Evolutionary conservation across 2,797 vertebrate species (phyloP), one percentile per base, ranked within the genome.

Genomic region (Morelia viridis): DNA sequence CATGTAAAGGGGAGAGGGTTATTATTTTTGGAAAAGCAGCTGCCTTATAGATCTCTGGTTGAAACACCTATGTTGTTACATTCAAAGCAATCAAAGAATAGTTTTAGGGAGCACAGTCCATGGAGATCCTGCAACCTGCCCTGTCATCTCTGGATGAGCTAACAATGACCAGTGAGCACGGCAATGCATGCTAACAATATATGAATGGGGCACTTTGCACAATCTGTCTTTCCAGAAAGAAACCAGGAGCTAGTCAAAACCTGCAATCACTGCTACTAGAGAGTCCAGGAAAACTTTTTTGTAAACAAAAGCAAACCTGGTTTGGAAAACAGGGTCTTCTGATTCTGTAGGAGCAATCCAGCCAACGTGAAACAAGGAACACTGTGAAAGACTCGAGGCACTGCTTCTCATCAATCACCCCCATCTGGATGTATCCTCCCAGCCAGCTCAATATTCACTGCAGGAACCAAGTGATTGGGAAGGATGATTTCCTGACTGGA

Each of bases 371-470:
- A 76, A 76, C 62, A 26, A 58, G 65, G 50, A 68, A 6, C 17
- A n/a, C 3, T 89, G 19, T 50, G 80, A 56, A 22, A 89, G 65
- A 92, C 15, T 64, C 6, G 61, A 85, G 76, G 13, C 17, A 24
- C 26, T 1, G 6, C 15, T 28, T 50, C 7, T n/a, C 57, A 24
- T 15, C 88, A 68, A 24, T 85, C n/a, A 85, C 31, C 28, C 50
- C 61, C 56, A 28, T 68, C 35, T 92, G 61, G 68, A 61, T 56
- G 10, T 24, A 68, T 64, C 24, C 17, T 22, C 53, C 0, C 60
- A 85, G 83, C 0, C 0, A 28, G 71, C n/a, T 17, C 64, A 28
- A 8, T 0, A 0, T 35, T 57, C 26, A 11, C 50, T 87, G 0
- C 0, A 57, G 91, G 83, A 57, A 84, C 80, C 26, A 80, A 35